A percentile compares a stretch with the other conserved stretches of the same genome.
Conservation (phyloP, 2,797 vertebrate species). For the Falco columbarius region DNA sequence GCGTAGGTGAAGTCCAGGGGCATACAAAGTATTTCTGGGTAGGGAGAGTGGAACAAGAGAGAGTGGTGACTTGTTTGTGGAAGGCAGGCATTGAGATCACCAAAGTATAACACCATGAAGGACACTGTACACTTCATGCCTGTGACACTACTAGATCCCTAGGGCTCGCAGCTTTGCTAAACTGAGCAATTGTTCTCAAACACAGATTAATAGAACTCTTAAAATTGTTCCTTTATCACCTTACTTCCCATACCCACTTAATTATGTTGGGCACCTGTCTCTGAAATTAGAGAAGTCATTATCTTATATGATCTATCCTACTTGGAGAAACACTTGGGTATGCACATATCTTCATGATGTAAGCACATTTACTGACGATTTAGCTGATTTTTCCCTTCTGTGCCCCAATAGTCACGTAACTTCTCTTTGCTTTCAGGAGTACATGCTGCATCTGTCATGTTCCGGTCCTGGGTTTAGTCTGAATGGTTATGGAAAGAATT, state of each 20-base stretch:
- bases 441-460: not conserved
- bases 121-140: not conserved
- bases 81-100: not conserved
- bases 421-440: not conserved
- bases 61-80: not conserved
- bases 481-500: not conserved
- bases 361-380: not conserved
- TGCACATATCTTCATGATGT: not conserved
- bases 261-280: not conserved
- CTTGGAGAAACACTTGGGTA: not conserved
- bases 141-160: not conserved
- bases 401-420: not conserved
- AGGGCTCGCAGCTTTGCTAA: conserved; percentile 37
- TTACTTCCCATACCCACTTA: not conserved
- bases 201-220: not conserved
- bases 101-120: not conserved
- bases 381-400: not conserved
- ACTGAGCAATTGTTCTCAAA: conserved; percentile 32
- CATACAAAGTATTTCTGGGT: not conserved
- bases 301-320: not conserved
- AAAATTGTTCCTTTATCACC: not conserved
- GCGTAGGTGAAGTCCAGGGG: too few species aligned
- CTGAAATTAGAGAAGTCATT: not conserved
- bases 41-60: not conserved
- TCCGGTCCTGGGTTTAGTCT: not conserved